Base-by-base conservation (phyloP, 2,113 vertebrate genomes). In the Muntiacus muntjak region DNA sequence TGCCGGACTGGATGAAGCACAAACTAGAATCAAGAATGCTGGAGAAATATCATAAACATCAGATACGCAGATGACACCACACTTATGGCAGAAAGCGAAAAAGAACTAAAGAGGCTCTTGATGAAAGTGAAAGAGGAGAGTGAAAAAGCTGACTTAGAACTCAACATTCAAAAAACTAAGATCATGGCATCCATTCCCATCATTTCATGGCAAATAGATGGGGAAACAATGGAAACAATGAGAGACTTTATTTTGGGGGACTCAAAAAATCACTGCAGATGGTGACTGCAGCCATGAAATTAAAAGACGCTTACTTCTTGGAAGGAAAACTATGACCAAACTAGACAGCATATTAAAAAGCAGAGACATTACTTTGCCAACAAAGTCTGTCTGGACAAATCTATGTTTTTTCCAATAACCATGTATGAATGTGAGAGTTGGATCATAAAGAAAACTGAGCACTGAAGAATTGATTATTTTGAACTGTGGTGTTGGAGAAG, bases 111-210 rank as follows among this genome's bases (percentile, higher is more conserved):
- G 67, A 74, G 21, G 10, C 67, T 74, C 21, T 36, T 74, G 67
- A 25, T 25, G 64, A 36, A 71, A 36, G 19, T 74, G n/a, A 40
- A 71, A 74, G n/a, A 74, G n/a, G 21, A 74, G n/a, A 40, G 5
- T 74, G 19, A 74, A 74, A 23, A 23, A 6, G 5, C n/a, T 74
- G 67, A n/a, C 67, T 23, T 74, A 74, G n/a, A 74, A 40, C n/a
- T 74, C 67, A 40, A 74, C 67, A 40, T 71, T 36, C 67, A 71
- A 40, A 40, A 71, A 71, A 36, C 67, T 23, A 71, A 71, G n/a
- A 40, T 71, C 5, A 71, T 3, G 67, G n/a, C 67, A 36, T 71
- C 67, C 0, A 0, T 23, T 71, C n/a, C n/a, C 67, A 71, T 71
- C 19, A 71, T 9, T 23, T 71, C 5, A 71, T 71, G n/a, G n/a